Evolutionary conservation across 2,797 vertebrate genomes (phyloP).

Genomic region (Pagetopsis macropterus): DNA sequence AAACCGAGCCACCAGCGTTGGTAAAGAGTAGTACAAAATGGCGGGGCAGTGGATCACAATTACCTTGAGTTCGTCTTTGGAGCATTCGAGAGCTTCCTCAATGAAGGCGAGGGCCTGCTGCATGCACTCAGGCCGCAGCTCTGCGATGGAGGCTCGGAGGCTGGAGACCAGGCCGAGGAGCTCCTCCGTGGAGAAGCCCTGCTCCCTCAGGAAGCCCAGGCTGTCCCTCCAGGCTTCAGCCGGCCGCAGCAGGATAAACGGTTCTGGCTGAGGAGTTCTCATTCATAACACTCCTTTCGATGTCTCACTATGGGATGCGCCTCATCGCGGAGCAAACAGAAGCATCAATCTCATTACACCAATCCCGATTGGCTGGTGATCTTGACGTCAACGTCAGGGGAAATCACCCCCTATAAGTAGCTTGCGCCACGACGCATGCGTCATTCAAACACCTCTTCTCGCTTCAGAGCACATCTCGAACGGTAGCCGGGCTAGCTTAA

Average conservation of each 20-base stretch:
- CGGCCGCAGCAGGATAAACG: slow-evolving; percentile 87
- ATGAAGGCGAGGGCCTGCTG: slow-evolving; percentile 83
- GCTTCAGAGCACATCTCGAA: no score
- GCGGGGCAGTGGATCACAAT: slow-evolving; percentile 86
- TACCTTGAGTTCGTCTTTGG: slow-evolving; percentile 81
- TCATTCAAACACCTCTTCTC: no score
- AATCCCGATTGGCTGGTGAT: no score
- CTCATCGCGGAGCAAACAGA: no score
- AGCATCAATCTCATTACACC: no score
- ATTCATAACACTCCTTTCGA: no score
- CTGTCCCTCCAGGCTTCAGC: slow-evolving; percentile 82
- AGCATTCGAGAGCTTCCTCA: slow-evolving; percentile 81
- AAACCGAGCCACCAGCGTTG: slow-evolving; percentile 84
- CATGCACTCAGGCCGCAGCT: slow-evolving; percentile 84
- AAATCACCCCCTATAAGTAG: no score
- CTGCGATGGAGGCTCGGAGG: slow-evolving; percentile 90
- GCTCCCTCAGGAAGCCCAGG: slow-evolving; percentile 85
- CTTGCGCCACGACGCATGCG: no score
- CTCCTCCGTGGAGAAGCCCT: slow-evolving; percentile 85
- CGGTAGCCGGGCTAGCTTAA: no score
- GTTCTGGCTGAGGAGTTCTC: slow-evolving; percentile 91
- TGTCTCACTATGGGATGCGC: no score
- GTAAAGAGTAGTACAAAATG: slow-evolving; percentile 86
- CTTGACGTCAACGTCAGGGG: no score
- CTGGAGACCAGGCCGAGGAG: slow-evolving; percentile 88